These are phyloP conservation scores for Jaculus jaculus DNA, from an alignment of 2,113 vertebrate genomes.

Conservation along the genomic window DNA sequence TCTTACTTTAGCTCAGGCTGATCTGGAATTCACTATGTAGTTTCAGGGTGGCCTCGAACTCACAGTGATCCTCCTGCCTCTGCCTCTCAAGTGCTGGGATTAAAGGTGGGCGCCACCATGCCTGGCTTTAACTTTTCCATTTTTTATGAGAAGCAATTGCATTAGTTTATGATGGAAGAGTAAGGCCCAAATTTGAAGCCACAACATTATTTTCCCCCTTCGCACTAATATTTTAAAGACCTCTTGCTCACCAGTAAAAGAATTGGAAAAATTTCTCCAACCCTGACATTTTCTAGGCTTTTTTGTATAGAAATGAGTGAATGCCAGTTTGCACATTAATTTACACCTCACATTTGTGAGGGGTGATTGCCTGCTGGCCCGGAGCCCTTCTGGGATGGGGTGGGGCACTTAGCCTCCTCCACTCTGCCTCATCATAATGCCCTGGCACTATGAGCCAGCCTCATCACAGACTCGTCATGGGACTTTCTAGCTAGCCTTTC, in stretches of 20 bases:
- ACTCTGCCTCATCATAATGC: not conserved
- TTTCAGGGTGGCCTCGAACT: too few species aligned
- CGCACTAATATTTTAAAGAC: slow-evolving; percentile 17
- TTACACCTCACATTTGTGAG: not conserved
- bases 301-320: not conserved
- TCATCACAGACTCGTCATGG: not conserved
- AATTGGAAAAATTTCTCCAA: not conserved
- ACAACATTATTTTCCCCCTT: not conserved
- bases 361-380: not conserved
- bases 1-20: too few species aligned
- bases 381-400: not conserved
- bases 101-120: too few species aligned
- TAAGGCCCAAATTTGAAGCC: not conserved
- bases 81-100: too few species aligned
- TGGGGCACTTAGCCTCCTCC: too few species aligned
- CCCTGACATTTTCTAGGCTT: not conserved
- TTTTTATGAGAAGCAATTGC: not conserved
- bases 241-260: not conserved
- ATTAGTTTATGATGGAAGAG: not conserved
- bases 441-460: not conserved
- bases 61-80: too few species aligned
- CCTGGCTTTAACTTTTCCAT: too few species aligned
- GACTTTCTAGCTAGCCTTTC: not conserved
- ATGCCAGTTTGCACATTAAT: not conserved
- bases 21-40: too few species aligned